Evolutionary conservation across 2,888 invertebrate genomes (phyloP), one percentile per base, ranked within the genome.

Genomic region (Autographa pulchrina): DNA sequence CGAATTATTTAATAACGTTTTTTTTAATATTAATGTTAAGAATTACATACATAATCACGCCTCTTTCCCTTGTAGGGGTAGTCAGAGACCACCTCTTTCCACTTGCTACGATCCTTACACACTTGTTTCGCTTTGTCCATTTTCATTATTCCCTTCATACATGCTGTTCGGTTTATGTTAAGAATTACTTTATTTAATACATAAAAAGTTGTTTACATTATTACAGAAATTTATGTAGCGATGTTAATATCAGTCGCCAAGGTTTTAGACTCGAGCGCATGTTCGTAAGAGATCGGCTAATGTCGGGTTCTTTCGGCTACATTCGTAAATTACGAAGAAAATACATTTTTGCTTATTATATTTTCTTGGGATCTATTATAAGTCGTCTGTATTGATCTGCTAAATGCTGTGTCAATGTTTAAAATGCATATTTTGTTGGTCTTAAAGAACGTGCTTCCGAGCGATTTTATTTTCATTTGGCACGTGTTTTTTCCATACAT

Each of bases 191-290:
- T 61, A 31, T 52, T 59, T 56, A 56, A 35, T 68, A 71, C 16
- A 72, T 70, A 78, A 85, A 83, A 75, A 73, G 59, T 77, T 85
- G 85, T 87, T 87, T 85, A 84, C 81, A 84, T 80, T 70, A 69
- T 61, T 58, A 58, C 56, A 4, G 61, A 62, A 74, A 62, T 20
- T 78, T 54, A 68, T 68, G 61, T 71, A 68, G 63, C 60, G 74
- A 75, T 73, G 79, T 79, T 80, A 81, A 82, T 81, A 71, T 80
- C 85, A 73, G 84, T 86, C 88, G 83, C 80, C 90, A 89, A 89
- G 89, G 88, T 88, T 88, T 85, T 84, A 75, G 61, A 68, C 77
- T 81, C 78, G 70, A 61, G 70, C 78, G 77, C 80, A 65, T 52
- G 71, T 25, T 78, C 85, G 77, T 63, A 20, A 25, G 7, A 68